phyloP scores from a whole-genome alignment of 2,797 vertebrate genomes.

The Enteromius paludinosus region DNA sequence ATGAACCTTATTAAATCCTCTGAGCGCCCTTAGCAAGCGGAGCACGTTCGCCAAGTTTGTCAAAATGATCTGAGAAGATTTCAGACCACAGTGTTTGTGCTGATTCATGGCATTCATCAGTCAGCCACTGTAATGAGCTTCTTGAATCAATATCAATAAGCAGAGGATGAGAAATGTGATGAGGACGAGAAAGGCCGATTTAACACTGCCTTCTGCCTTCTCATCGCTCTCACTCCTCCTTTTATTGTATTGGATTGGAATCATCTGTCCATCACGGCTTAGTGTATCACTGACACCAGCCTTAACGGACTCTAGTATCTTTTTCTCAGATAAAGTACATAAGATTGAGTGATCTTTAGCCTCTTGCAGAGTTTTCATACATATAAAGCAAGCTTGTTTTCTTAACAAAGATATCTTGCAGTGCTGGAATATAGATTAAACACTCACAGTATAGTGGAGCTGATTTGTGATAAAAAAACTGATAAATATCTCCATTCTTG shows the following conservation, averaged over 20 bases:
- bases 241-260: constrained; percentile 40
- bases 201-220: constrained; percentile 39
- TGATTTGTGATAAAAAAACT: constrained; percentile 4
- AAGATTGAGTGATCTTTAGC: constrained; percentile 26
- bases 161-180: constrained; percentile 54
- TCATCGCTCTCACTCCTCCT: constrained; percentile 29
- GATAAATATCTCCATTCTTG: constrained; percentile 29
- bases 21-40: constrained; percentile 13
- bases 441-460: background rate
- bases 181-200: constrained; percentile 56
- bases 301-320: constrained; percentile 11
- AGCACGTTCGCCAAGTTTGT: constrained; percentile 37
- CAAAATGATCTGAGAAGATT: constrained; percentile 50
- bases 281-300: constrained; percentile 43
- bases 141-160: constrained; percentile 63
- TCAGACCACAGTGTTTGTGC: constrained; percentile 46
- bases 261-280: constrained; percentile 45
- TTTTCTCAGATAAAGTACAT: constrained; percentile 14
- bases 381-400: constrained; percentile 18
- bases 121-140: constrained; percentile 55
- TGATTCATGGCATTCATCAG: constrained; percentile 59
- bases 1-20: constrained; percentile 37
- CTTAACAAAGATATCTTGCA: constrained; percentile 38
- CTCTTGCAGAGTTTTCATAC: constrained; percentile 25
- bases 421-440: constrained; percentile 19